Base-by-base conservation (phyloP, 2,113 vertebrate species). In the Artemisiospiza belli region DNA sequence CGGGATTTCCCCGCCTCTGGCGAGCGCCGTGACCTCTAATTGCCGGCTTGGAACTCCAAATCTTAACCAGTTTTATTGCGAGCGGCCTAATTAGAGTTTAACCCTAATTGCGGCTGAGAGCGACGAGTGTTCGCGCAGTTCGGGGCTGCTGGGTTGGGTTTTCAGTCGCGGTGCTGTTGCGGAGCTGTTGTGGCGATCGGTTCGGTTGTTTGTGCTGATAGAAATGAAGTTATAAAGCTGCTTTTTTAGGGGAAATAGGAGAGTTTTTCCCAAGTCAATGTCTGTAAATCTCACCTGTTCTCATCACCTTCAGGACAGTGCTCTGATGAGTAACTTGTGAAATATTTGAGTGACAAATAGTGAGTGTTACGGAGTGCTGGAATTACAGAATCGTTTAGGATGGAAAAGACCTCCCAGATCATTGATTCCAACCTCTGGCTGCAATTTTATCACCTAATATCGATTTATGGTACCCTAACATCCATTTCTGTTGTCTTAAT, bases 251-350 rank as follows among this genome's bases (percentile, higher is more conserved):
- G n/a, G 30, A n/a, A 64, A 15, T 8, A 1, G 28, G 39, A 12
- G 9, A 2, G 8, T 3, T 80, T 86, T 86, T 52, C 3, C 3
- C 17, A 6, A 51, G 9, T 27, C 5, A 3, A 0, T 35, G 11
- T 7, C 3, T 73, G 0, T 44, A 23, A 61, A 81, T 33, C 12
- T 16, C 16, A 2, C 6, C 7, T 24, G 1, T 0, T 9, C 39
- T 85, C 37, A 2, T 51, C 62, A 8, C 61, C 2, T 78, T 47
- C 0, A 24, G 39, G 46, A 7, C 30, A 31, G 33, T 3, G 0
- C 9, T 49, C 3, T 9, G 52, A 25, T 67, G 30, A 87, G 44
- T 63, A 57, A 62, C 22, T 83, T 37, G 2, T 1, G 17, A 83
- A 80, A 54, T 39, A 13, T 21, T 21, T 31, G 55, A 46, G 31